phyloP scores from a whole-genome alignment of 1,140 invertebrate species.

The Cardiocondyla obscurior region DNA sequence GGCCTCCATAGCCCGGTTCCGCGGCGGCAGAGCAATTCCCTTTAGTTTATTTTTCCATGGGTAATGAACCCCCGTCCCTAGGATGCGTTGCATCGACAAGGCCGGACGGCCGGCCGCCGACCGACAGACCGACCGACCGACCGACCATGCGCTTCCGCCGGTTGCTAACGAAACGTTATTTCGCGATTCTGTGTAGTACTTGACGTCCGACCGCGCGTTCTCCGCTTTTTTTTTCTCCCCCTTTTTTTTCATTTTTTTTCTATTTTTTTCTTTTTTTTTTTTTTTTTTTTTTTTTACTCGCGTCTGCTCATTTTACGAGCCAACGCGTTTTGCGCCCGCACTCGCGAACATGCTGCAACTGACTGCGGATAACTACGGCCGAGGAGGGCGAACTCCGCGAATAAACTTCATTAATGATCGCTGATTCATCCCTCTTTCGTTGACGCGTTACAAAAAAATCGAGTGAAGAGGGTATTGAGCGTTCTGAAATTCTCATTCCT shows the following conservation, averaged over 20 bases:
- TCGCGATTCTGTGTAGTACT: slow-evolving; percentile 69
- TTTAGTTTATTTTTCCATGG: slow-evolving; percentile 77
- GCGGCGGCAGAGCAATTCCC: slow-evolving; percentile 61
- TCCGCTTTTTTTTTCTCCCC: slow-evolving; percentile 35
- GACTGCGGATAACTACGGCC: neutral
- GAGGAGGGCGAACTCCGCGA: neutral
- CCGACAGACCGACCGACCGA: slow-evolving; percentile 54
- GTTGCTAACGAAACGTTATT: slow-evolving; percentile 66
- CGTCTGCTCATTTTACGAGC: slow-evolving; percentile 44
- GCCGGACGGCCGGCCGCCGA: slow-evolving; percentile 47
- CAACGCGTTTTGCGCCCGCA: slow-evolving; percentile 1
- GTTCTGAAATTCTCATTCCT: neutral
- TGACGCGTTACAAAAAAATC: neutral
- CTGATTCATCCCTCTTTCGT: neutral
- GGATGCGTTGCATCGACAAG: slow-evolving; percentile 71
- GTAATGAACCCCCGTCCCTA: slow-evolving; percentile 71
- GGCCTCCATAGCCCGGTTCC: slow-evolving; percentile 60
- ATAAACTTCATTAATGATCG: neutral
- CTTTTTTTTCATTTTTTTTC: too few relatives aligned
- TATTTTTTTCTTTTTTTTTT: too few relatives aligned
- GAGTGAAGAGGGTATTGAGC: neutral
- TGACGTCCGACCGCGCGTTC: slow-evolving; percentile 58
- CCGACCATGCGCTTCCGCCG: slow-evolving; percentile 41
- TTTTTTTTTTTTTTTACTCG: too few relatives aligned
- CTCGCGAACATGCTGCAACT: neutral